Percentiles rank a stretch among this genome's conserved stretches.
Evolutionary conservation across 2,888 invertebrate species (phyloP).

Genomic region (Fabriciana adippe): DNA sequence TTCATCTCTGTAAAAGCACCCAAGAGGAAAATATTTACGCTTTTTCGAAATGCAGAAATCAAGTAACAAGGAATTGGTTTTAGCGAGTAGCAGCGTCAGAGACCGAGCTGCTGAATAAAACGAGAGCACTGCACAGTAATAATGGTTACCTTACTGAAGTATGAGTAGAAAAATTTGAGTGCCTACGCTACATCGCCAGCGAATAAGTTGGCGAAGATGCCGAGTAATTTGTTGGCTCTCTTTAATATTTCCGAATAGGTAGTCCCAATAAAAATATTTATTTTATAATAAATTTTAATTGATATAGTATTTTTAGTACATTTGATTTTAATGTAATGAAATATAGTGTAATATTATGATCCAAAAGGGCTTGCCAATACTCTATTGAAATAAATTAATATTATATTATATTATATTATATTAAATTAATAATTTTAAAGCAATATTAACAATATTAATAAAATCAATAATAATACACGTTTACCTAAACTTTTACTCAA

Average conservation of each 20-base stretch:
- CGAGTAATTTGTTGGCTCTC: conserved; percentile 45
- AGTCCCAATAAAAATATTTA: conserved; percentile 12
- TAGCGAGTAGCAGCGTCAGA: conserved; percentile 72
- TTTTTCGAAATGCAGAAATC: conserved; percentile 81
- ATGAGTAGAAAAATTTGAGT: conserved; percentile 60
- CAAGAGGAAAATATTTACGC: conserved; percentile 80
- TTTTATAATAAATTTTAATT: conserved; percentile 5
- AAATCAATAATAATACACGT: too few relatives aligned
- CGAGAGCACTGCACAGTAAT: conserved; percentile 62
- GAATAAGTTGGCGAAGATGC: conserved; percentile 47
- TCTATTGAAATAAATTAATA: too few relatives aligned
- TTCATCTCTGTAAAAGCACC: conserved; percentile 71
- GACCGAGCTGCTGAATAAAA: conserved; percentile 73
- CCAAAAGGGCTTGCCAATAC: too few relatives aligned
- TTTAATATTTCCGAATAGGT: conserved; percentile 32
- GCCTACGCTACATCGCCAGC: conserved; percentile 43
- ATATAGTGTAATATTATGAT: too few relatives aligned
- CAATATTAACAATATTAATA: too few relatives aligned
- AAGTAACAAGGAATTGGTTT: conserved; percentile 82
- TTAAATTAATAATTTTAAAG: too few relatives aligned
- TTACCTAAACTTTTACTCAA: too few relatives aligned
- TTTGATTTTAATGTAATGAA: neutral
- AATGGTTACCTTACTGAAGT: conserved; percentile 69
- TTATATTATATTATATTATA: too few relatives aligned
- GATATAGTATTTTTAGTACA: too few relatives aligned